Evolutionary conservation across 1,140 invertebrate genomes (phyloP), one percentile per base, ranked within the genome.

Genomic region (Aphelenchoides fujianensis): DNA sequence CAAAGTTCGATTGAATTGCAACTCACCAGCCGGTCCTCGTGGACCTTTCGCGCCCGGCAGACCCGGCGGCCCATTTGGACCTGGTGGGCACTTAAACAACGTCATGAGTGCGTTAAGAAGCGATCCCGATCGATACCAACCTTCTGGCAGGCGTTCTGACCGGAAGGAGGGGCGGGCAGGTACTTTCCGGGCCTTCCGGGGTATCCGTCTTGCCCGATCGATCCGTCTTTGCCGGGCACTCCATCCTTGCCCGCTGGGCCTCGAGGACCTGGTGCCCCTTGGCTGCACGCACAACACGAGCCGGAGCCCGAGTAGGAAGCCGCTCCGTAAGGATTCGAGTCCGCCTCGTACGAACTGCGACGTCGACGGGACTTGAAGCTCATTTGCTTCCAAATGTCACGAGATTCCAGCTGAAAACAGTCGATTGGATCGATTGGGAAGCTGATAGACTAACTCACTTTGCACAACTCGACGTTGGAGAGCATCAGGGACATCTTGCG

Each of bases 351-450:
- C 0, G 2, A 48, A 34, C 16, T 37, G 59, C n/a, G 35, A 9
- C 53, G 57, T 73, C 28, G n/a, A 12, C 67, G 70, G 2, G 2
- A 30, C n/a, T 35, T 19, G 61, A 79, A 78, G 0, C 55, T 68
- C 72, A 79, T 79, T 67, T 79, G 77, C 32, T 79, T 79, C 74
- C 80, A 82, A 75, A 82, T 83, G 62, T 83, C 80, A 27, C 77
- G 68, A 1, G 71, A 69, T 70, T 83, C 2, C 23, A 74, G 27
- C 30, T 73, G 68, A 9, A 31, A 34, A 23, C 23, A 73, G 74
- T 12, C 23, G 71, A n/a, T 79, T 16, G 12, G 75, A 75, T 23
- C 32, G 34, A 36, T 74, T 7, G 30, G 31, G 41, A 28, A 19
- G 1, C 19, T n/a, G n/a, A n/a, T n/a, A n/a, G n/a, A 70, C 41